Base-by-base conservation (phyloP, 2,113 vertebrate genomes). In the Motacilla alba region DNA sequence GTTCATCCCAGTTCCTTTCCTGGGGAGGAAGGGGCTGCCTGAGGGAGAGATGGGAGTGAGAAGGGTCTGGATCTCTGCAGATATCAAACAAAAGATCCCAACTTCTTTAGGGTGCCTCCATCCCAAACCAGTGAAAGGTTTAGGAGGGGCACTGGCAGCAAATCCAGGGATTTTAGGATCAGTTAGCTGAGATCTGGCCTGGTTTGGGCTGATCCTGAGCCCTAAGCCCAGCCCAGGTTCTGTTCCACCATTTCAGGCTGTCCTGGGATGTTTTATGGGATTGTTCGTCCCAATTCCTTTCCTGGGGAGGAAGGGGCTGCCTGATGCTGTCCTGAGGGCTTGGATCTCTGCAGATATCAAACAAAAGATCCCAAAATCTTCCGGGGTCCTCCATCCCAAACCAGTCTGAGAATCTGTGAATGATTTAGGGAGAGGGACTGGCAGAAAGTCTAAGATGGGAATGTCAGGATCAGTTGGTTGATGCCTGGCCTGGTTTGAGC, bases 381-480 rank as follows among this genome's bases (percentile, higher is more conserved):
- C 4, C 3, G 21, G 10, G 30, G 24, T 6, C 15, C 23, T 41
- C 30, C 30, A 26, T 55, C 39, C 39, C 52, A 72, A 55, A 33
- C 2, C 49, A 18, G 27, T 3, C 47, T 9, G 47, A 13, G 47
- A 14, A 26, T 49, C 23, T 49, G 6, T 30, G 28, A 18, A 10
- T 1, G 11, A 4, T 53, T 72, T 53, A 5, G 41, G 30, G 7
- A n/a, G 7, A 8, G 15, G 13, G 1, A 12, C 23, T 15, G 13
- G 26, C n/a, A 60, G 56, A 15, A 23, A 11, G 14, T 11, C 15
- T 7, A 14, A 17, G 26, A 10, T 16, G 50, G 7, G 26, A 17
- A 31, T 55, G 43, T 73, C 0, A 5, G 69, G 30, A 0, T 33
- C 8, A 10, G 2, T 3, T 66, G 11, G 24, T 5, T 5, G 5